Base-by-base conservation (phyloP, 1,140 invertebrate genomes). In the Hydropsyche tenuis region DNA sequence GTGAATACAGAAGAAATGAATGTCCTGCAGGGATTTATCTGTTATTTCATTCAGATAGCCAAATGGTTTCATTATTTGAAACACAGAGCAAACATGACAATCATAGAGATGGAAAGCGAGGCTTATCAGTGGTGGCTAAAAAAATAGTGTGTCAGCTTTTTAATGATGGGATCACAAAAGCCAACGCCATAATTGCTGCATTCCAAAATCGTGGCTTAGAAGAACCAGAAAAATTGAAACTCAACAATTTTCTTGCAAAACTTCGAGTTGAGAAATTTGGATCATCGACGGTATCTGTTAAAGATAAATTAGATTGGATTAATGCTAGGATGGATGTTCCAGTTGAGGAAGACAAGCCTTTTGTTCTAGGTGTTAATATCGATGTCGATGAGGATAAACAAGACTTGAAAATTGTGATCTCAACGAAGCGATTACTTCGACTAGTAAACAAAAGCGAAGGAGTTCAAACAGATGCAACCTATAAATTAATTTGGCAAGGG, bases 21-120 rank as follows among this genome's bases (percentile, higher is more conserved):
- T 63, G 60, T 27, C 60, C 60, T 5, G 60, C 60, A n/a, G 22
- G 12, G 27, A 63, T 63, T 5, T 63, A 63, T 63, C 27, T 63
- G 12, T 18, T 63, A 1, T 63, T 22, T 27, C 23, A 1, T 25
- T 1, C 20, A 27, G n/a, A 63, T 6, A 27, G 23, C 12, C 12
- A 2, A 0, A 27, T 12, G 3, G 60, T 63, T 63, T 27, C 60
- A 1, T 63, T 63, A 18, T 63, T 27, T 18, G 23, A 63, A 63
- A 63, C 60, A 5, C 16, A 12, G 12, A 27, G 18, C 12, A 23
- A 23, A n/a, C 60, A 63, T 25, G 12, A 12, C 27, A 11, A 63
- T 23, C 60, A 63, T 16, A 27, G 11, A 18, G 3, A 63, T 63
- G 12, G 22, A 5, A 63, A 23, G 12, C 60, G 60, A 42, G 60